phyloP scores from a whole-genome alignment of 2,888 invertebrate species.

The Balanococcus diminutus region DNA sequence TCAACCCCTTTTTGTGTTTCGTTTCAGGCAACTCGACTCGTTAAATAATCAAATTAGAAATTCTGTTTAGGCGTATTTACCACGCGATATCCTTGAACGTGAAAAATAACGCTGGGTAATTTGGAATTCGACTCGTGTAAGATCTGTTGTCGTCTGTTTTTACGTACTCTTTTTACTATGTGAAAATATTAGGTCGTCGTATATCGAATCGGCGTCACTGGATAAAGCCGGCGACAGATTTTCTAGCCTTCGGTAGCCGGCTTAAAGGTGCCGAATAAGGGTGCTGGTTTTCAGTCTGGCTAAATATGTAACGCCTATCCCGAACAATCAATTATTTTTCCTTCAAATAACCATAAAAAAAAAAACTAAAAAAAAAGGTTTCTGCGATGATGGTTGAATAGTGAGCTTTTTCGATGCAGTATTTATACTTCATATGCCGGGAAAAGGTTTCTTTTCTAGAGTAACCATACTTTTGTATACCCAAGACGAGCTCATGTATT shows the following conservation, averaged over 20 bases:
- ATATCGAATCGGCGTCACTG: background rate
- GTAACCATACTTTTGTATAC: background rate
- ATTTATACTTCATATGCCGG: background rate
- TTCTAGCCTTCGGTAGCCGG: too few relatives aligned
- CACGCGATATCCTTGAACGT: background rate
- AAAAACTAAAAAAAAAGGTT: too few relatives aligned
- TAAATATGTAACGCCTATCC: background rate
- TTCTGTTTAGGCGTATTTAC: background rate
- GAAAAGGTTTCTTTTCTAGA: background rate
- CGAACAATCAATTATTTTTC: background rate
- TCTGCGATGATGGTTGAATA: background rate
- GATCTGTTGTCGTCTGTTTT: background rate
- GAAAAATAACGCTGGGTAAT: background rate
- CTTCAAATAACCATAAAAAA: background rate
- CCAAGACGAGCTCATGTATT: background rate
- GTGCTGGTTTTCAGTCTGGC: too few relatives aligned
- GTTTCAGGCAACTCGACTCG: background rate
- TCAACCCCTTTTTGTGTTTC: background rate
- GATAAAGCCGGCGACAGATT: background rate
- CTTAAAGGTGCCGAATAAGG: background rate
- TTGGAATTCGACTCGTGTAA: background rate
- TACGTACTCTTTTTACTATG: background rate
- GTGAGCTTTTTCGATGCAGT: too few relatives aligned
- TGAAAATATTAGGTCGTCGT: background rate
- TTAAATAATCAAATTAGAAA: slow-evolving; percentile 5